A percentile compares a stretch with the other conserved stretches of the same genome.
phyloP scores from a whole-genome alignment of 2,888 invertebrate species.

The Pelosia muscerda region DNA sequence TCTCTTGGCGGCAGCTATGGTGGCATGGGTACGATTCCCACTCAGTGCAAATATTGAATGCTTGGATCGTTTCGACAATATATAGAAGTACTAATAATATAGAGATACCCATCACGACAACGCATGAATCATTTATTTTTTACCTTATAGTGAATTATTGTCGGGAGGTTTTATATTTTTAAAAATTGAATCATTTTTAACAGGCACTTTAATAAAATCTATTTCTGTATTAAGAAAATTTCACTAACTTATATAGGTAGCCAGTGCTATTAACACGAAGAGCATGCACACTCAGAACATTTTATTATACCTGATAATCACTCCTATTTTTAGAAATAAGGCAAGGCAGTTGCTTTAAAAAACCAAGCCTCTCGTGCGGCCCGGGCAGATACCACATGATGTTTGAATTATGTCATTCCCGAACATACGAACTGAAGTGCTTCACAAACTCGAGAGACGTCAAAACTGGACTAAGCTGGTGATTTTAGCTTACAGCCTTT shows the following conservation, averaged over 20 bases:
- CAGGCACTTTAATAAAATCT: neutral
- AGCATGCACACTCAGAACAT: neutral
- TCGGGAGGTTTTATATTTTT: too few relatives aligned
- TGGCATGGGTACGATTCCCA: too few relatives aligned
- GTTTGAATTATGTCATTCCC: slow-evolving; percentile 15
- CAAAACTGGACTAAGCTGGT: slow-evolving; percentile 5
- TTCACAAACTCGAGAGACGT: slow-evolving; percentile 1
- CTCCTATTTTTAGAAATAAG: neutral
- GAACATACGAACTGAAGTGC: neutral
- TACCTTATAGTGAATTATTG: too few relatives aligned
- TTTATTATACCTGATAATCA: neutral
- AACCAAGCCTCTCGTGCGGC: too few relatives aligned
- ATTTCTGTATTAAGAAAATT: neutral
- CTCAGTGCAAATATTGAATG: too few relatives aligned
- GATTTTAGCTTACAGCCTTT: neutral
- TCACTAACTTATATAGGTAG: neutral
- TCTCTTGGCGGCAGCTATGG: too few relatives aligned
- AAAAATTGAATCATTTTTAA: too few relatives aligned
- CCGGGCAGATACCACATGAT: neutral
- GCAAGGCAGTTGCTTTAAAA: too few relatives aligned
- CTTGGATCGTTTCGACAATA: too few relatives aligned
- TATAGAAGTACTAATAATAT: too few relatives aligned
- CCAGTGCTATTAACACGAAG: neutral
- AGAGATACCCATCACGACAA: too few relatives aligned
- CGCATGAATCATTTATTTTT: too few relatives aligned